Base-by-base conservation (phyloP, 1,140 invertebrate species). In the Lepidurus packardi region DNA sequence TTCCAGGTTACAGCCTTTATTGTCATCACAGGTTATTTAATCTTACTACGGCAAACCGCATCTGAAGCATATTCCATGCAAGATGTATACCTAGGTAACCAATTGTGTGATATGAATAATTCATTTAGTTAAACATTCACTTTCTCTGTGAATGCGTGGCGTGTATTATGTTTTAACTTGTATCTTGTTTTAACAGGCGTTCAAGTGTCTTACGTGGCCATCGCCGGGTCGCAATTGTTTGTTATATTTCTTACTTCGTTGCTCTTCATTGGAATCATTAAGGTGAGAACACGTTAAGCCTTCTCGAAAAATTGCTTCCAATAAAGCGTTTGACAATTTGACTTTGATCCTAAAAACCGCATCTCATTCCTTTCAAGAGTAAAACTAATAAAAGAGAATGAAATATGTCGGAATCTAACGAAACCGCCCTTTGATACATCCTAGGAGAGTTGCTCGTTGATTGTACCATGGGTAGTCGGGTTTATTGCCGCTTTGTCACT, bases 401-500 rank as follows among this genome's bases (percentile, higher is more conserved):
- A 65, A 21, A 65, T 65, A n/a, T 21, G 53, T 65, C 53, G 21
- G 53, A 21, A 65, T 65, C 53, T 65, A 65, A 65, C 21, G 53
- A 65, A 65, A 65, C 16, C 16, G 4, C 21, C 21, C 53, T 43
- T 75, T 80, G 74, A 79, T 83, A 80, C 83, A 87, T 85, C 45
- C 45, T 85, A 92, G 91, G 90, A 91, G 87, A 91, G 90, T 78
- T 86, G 88, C 25, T 88, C 89, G 4, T 86, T 91, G 79, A 87
- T 91, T 44, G 90, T 91, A 78, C 90, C 90, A 65, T 92, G 90
- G 90, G 89, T 91, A 78, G 88, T 92, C 77, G 90, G 90, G 76
- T 89, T 89, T 82, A 91, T 92, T 83, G 91, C 90, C 5, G 91
- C 91, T 84, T 91, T 91, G 88, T 89, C 91, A 24, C 83, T 92